These are phyloP conservation scores for Gastrophysa polygoni DNA, from an alignment of 2,888 invertebrate species.

Conservation along the genomic window DNA sequence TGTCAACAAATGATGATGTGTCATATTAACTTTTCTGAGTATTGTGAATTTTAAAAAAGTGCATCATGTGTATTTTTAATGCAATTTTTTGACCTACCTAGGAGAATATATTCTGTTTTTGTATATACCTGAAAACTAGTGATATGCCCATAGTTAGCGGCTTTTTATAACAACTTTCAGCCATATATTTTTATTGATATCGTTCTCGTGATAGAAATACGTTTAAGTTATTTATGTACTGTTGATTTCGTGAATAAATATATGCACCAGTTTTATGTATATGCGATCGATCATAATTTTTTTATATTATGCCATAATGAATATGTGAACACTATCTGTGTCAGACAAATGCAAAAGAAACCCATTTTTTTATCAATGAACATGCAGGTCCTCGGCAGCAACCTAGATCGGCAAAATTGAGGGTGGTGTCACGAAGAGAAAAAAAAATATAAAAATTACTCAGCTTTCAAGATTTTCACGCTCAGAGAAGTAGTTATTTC, in stretches of 20 bases:
- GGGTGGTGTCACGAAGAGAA: too few species aligned
- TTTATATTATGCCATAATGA: too few species aligned
- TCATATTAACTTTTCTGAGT: not conserved
- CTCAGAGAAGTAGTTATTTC: too few species aligned
- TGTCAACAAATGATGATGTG: not conserved
- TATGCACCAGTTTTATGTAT: slow-evolving; percentile 34
- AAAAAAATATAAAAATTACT: too few species aligned
- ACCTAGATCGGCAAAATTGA: too few species aligned
- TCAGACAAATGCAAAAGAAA: too few species aligned
- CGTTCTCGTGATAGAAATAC: slow-evolving; percentile 41
- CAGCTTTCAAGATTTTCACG: too few species aligned
- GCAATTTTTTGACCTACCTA: not conserved
- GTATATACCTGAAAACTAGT: slow-evolving; percentile 12
- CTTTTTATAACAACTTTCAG: slow-evolving; percentile 33
- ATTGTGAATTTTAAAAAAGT: not conserved
- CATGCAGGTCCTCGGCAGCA: too few species aligned
- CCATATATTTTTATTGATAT: slow-evolving; percentile 44
- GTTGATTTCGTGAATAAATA: slow-evolving; percentile 35
- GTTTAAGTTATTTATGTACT: slow-evolving; percentile 37
- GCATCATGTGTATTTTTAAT: slow-evolving; percentile 10
- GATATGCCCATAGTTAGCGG: slow-evolving; percentile 13
- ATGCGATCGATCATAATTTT: not conserved
- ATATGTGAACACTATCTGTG: too few species aligned
- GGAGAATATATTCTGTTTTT: slow-evolving; percentile 7
- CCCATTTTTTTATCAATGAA: too few species aligned